Conservation (phyloP, 2,888 invertebrate species). For the Heliconius cydno region DNA sequence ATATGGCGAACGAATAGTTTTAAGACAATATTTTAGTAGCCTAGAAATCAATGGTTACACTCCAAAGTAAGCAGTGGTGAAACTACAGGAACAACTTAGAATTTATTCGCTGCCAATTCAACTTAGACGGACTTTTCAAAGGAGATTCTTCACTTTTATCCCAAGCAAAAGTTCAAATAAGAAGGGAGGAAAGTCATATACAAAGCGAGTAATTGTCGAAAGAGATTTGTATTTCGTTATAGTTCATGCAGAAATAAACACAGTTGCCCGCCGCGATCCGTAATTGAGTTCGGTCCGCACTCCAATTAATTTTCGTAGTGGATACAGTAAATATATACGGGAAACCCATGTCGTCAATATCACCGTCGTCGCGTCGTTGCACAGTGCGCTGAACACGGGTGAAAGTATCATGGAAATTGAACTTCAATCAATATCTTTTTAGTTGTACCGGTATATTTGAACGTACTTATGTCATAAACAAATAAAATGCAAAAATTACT, state of each 20-base stretch:
- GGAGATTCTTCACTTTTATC: conserved; percentile 32
- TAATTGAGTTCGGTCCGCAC: conserved; percentile 55
- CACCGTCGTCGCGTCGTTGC: conserved; percentile 30
- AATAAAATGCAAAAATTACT: too few relatives aligned
- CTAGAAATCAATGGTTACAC: conserved; percentile 26
- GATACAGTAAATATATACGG: conserved; percentile 42
- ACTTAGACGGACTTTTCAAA: conserved; percentile 34
- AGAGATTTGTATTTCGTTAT: conserved; percentile 55
- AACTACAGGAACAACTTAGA: conserved; percentile 29
- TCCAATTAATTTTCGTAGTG: conserved; percentile 58
- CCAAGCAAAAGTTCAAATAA: conserved; percentile 49
- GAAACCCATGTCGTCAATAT: conserved; percentile 44
- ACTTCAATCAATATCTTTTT: conserved; percentile 32
- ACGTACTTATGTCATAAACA: too few relatives aligned
- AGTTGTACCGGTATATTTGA: conserved; percentile 18
- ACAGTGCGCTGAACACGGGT: conserved; percentile 16
- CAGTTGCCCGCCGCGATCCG: conserved; percentile 54
- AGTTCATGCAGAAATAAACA: conserved; percentile 62
- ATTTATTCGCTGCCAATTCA: conserved; percentile 33
- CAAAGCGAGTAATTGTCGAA: conserved; percentile 62
- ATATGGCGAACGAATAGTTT: too few relatives aligned
- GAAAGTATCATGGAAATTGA: conserved; percentile 33
- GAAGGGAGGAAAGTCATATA: conserved; percentile 42
- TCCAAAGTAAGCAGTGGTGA: conserved; percentile 10
- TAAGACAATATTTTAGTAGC: neutral